Base-by-base conservation (phyloP, 2,888 invertebrate genomes). In the Parnassius apollo region DNA sequence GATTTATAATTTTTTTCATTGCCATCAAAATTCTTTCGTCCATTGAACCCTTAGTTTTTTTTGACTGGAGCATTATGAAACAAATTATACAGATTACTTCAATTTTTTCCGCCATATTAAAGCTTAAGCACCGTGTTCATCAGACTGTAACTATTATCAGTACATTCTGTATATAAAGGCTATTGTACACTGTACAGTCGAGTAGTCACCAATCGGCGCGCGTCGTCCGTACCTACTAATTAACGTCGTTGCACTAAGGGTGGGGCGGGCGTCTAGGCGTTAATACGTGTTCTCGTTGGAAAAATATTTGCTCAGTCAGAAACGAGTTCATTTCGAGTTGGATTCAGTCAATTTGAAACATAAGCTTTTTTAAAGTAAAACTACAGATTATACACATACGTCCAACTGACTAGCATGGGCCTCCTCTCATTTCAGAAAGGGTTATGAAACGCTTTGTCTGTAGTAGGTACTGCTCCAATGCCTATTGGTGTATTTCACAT, bases 141-240 rank as follows among this genome's bases (percentile, higher is more conserved):
- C 58, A 59, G 65, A 61, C 62, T 46, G 63, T 64, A 44, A 62
- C 56, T 54, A 35, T 57, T 35, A 45, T 50, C 53, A 63, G 61
- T 57, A 64, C 42, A 49, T 13, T 45, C 44, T 50, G 54, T 65
- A 66, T 62, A 66, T 67, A 68, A 66, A 67, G 64, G 53, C 61
- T 57, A 63, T 62, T 65, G 54, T 51, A 51, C 50, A 44, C 49
- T 69, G 68, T 71, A 72, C 81, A 81, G 75, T 73, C 72, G 75
- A 81, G 63, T 80, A 83, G 78, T 85, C 88, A 72, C 90, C 91
- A 91, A 91, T 91, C 77, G 83, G 75, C 72, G 74, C 68, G 64
- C 78, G 75, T 69, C 70, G 65, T 77, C 75, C 74, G 75, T 76
- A 72, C 78, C 77, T 83, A 80, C 78, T 81, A 87, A 86, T 88